A percentile compares a stretch with the other conserved stretches of the same genome.
Conservation (phyloP, 2,113 vertebrate species). For the Anarhynchus alexandrinus region DNA sequence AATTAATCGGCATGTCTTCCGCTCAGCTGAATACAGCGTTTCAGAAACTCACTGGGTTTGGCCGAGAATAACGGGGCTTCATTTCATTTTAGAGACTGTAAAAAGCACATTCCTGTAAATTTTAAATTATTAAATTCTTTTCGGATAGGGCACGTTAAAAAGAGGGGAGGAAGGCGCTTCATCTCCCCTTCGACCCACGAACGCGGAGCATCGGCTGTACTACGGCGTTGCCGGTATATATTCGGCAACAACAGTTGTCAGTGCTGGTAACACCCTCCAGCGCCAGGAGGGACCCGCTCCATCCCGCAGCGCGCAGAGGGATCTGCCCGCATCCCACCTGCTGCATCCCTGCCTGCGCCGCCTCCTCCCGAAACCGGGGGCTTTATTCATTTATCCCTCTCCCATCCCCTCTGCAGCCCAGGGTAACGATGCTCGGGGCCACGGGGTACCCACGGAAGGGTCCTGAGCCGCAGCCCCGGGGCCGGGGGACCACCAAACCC, state of each 20-base stretch:
- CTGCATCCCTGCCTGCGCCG: neutral
- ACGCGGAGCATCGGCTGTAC: neutral
- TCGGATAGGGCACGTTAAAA: neutral
- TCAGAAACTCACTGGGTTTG: neutral
- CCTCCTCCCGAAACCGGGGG: accelerated
- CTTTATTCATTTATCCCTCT: neutral
- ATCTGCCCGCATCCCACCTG: neutral
- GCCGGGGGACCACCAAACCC: neutral
- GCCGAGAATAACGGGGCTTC: neutral
- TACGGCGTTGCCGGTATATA: accelerated
- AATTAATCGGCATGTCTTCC: conserved; percentile 35
- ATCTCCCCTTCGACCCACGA: neutral
- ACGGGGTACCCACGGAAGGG: accelerated
- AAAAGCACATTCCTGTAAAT: neutral
- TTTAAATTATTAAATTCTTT: neutral
- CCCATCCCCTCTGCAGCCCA: neutral
- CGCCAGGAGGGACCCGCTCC: accelerated
- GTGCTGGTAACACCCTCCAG: neutral
- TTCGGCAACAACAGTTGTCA: neutral
- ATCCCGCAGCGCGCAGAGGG: accelerated
- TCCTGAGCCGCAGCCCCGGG: neutral
- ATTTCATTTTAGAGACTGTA: neutral
- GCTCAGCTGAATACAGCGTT: neutral
- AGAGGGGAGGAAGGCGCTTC: neutral
- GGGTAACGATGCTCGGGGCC: neutral